Evolutionary conservation across 2,113 vertebrate species (phyloP), one percentile per base, ranked within the genome.

Genomic region (Ailuropoda melanoleuca): DNA sequence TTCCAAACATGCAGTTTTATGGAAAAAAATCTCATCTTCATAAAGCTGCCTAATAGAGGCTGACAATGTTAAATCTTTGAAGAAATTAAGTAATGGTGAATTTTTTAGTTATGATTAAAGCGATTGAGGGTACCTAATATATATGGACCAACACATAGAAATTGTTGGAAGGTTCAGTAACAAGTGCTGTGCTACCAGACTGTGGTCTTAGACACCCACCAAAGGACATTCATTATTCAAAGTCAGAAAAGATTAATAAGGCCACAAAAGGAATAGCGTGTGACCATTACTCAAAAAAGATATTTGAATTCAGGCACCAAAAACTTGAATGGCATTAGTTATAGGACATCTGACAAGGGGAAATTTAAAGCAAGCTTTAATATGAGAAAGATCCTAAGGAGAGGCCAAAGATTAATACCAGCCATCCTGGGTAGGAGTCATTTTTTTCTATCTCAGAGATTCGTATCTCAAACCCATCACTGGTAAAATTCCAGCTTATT

Each of bases 21-120:
- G 37, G 48, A 95, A 83, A 95, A 83, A 97, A 85, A 77, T 66
- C 7, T 10, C 53, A 1, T 48, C 46, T 82, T 95, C 64, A 80
- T 74, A 83, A 83, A 11, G 60, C n/a, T 88, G 3, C 19, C 26
- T 60, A n/a, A 34, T 43, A 97, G 21, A 13, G 37, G 78, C 70
- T 68, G 6, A 86, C 29, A 77, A 88, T 78, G 26, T n/a, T 55
- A 87, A 90, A 58, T 18, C 10, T 26, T 53, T 93, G 91, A 24
- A 70, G 87, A 95, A 80, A 37, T 48, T 89, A 97, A 81, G 88
- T 72, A 85, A 87, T 77, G 15, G 6, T 13, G 8, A 1, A 66
- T 24, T 82, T 68, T 91, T 92, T 70, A 74, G 68, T 39, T 88
- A 78, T 56, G 18, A 70, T 92, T 93, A 88, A 95, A 97, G 21